Evolutionary conservation across 2,113 vertebrate genomes (phyloP), one percentile per base, ranked within the genome.

Genomic region (Cochlearius cochlearius): DNA sequence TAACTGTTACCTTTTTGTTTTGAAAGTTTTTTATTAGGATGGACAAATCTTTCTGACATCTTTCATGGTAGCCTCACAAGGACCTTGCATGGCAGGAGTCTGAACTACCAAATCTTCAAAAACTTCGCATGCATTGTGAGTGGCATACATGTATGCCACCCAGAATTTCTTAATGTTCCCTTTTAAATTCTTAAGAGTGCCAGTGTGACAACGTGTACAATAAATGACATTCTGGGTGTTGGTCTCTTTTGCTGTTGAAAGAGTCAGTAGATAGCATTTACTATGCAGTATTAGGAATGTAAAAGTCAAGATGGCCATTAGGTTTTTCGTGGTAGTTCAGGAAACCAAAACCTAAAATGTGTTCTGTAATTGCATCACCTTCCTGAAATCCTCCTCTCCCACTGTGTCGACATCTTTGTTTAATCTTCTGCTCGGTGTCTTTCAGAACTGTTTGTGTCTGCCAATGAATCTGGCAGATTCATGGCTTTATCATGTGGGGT

Each of bases 221-320:
- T 0, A 1, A 84, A 27, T 60, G 19, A 11, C 1, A 1, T 36
- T 26, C n/a, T 87, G n/a, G 19, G 2, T 56, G 6, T 41, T 62
- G 25, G 22, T 3, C 3, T 41, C 62, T 26, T 41, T 68, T 67
- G 14, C 38, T 55, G 15, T 68, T 66, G 39, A 36, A 74, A 67
- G n/a, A 30, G 22, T 43, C 56, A 39, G 10, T 55, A 63, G 32
- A 2, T 12, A 18, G 3, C 1, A 3, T 67, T 81, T 45, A 11
- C 22, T 49, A 2, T 26, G 32, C 34, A 30, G 5, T 45, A 16
- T 27, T 56, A 76, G 3, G 23, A 73, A 43, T 11, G 12, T 60
- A 9, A 26, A 74, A 75, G 12, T 73, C 45, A 83, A 64, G 32
- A 50, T 49, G 20, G 3, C 12, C 7, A 25, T 39, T 72, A 75